These are phyloP conservation scores for Drosophila paulistorum DNA, from an alignment of 1,140 invertebrate species.

Conservation along the genomic window DNA sequence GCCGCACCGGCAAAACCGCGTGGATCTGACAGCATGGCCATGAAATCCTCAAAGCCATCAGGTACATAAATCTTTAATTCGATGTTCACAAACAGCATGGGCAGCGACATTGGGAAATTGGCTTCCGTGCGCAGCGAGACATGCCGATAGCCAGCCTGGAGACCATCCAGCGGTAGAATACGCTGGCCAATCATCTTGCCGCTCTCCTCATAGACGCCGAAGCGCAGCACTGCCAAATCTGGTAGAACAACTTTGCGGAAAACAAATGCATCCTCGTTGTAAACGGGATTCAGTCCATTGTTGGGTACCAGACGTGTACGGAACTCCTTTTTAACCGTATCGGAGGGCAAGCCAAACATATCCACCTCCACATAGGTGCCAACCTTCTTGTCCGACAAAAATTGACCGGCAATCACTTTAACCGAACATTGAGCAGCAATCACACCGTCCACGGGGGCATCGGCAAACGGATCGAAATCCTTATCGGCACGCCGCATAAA, in stretches of 20 bases:
- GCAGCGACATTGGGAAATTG: conserved; percentile 99
- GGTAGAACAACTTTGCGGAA: conserved; percentile 99
- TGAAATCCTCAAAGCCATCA: conserved; percentile 99
- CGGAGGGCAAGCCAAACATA: conserved; percentile 99
- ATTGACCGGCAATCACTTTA: conserved; percentile 99
- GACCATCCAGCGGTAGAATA: conserved; percentile 98
- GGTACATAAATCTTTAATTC: conserved; percentile 99
- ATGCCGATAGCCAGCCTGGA: conserved; percentile 98
- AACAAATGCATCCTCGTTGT: conserved; percentile 99
- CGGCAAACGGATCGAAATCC: conserved; percentile 99
- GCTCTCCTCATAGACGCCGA: conserved; percentile 99
- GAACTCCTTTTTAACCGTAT: conserved; percentile 99
- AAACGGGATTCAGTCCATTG: conserved; percentile 98
- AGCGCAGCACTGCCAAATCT: conserved; percentile 97
- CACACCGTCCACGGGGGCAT: conserved; percentile 99
- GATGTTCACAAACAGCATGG: conserved; percentile 99
- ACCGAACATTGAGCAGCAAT: conserved; percentile 99
- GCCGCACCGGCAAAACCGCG: conserved; percentile 95
- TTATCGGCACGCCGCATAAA: conserved; percentile 99
- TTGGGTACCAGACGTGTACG: conserved; percentile 97
- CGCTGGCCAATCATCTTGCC: conserved; percentile 98
- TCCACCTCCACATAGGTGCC: conserved; percentile 99
- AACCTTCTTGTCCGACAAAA: conserved; percentile 99
- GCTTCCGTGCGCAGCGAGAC: conserved; percentile 99
- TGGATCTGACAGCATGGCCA: conserved; percentile 98